Base-by-base conservation (phyloP, 2,888 invertebrate genomes). In the Xestobium rufovillosum region DNA sequence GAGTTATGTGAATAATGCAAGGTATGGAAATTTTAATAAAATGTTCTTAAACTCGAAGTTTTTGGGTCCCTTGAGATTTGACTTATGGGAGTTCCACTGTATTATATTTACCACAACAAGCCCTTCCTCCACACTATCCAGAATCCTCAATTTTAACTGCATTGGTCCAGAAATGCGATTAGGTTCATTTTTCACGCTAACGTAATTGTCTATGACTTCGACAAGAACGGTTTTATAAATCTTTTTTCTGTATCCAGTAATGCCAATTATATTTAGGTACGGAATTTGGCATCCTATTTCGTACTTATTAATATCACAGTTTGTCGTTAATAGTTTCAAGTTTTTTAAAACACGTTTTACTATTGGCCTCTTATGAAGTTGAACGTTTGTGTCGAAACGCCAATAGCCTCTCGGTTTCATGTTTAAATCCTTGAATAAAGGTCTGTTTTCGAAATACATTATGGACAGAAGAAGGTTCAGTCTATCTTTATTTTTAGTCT, bases 191-290 rank as follows among this genome's bases (percentile, higher is more conserved):
- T 56, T 62, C 14, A 70, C 50, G 36, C 59, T 59, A 4, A 61
- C 64, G 26, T 52, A 53, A 9, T 62, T 55, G 50, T 70, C 67
- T 30, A 69, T 49, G n/a, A 69, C 48, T 52, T 71, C 70, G 28
- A 70, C 52, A 46, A 65, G 56, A 31, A 68, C 53, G 14, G 47
- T 48, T 38, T 62, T 63, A 27, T 56, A 54, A 44, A 52, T 52
- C 32, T 56, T 50, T 31, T 58, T 56, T 31, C 50, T 51, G 40
- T 57, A 63, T 2, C 63, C 65, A 23, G 56, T 57, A 17, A 65
- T 59, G 14, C 65, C 66, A 10, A 61, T 45, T 32, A 66, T 59
- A 46, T 64, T 60, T 30, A 65, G 45, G 39, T 60, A 53, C 4
- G 65, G 65, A 32, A 65, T 46, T 19, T 19, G 23, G 6, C 6